Base-by-base conservation (phyloP, 2,113 vertebrate species). In the Myrmophylax atrothorax region DNA sequence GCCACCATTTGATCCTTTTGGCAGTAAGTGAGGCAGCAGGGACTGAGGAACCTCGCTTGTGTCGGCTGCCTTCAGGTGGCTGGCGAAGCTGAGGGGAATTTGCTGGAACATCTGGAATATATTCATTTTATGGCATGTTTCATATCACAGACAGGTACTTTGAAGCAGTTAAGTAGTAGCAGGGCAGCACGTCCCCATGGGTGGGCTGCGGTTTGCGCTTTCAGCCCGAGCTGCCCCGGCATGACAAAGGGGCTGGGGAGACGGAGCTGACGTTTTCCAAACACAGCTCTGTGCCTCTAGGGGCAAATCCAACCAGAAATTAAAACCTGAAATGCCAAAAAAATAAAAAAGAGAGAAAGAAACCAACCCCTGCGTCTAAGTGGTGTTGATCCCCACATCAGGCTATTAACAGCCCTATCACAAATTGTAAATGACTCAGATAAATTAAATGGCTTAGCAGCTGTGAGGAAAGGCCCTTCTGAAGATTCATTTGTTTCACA, bases 71-170 rank as follows among this genome's bases (percentile, higher is more conserved):
- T 96, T 89, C 97, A 97, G 96, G 97, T 97, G 97, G 83, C 93
- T 10, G 85, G 94, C 4, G 12, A 38, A 85, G 68, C 64, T 4
- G 10, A 52, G 19, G 90, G 79, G 58, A 70, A 79, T 46, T 86
- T 62, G 81, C 50, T 19, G 81, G 75, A 53, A 90, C 98, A 98
- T 98, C 98, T 98, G 98, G 98, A 97, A 98, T 63, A 77, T 58
- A 97, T 98, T 98, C 46, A 14, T 97, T 97, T 96, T 96, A 91
- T 11, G 63, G 97, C 93, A 96, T 97, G 97, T 97, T 98, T 97
- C 97, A 92, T 95, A 96, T 98, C 97, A 95, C 92, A 47, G 84
- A 90, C 98, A 98, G 98, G 98, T 98, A 97, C 97, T 98, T 97
- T 96, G 97, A 97, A 95, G 96, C 94, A 76, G 97, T 94, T 91